Percentiles rank a stretch among this genome's conserved stretches.
Evolutionary conservation across 2,797 vertebrate species (phyloP).

Genomic region (Morelia viridis): DNA sequence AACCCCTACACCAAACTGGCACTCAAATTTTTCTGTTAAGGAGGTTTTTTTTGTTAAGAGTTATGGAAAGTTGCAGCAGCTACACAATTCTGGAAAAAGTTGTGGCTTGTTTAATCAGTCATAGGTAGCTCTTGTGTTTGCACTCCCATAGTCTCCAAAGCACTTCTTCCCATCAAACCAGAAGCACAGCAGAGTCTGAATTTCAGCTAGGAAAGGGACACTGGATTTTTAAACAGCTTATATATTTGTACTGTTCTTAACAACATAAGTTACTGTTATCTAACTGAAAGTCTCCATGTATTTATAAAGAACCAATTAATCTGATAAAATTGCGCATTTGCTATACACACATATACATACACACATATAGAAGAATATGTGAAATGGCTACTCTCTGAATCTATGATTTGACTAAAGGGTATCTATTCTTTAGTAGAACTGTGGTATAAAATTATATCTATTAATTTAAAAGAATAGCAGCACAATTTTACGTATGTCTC

Average conservation of each 20-base stretch:
- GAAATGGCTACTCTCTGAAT: background rate
- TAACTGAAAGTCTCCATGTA: background rate
- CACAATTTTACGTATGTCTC: background rate
- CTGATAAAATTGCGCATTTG: background rate
- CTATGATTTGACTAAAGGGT: background rate
- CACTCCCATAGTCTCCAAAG: background rate
- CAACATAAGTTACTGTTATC: background rate
- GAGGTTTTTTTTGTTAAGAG: background rate
- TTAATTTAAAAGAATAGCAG: conserved; percentile 30
- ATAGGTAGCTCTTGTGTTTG: background rate
- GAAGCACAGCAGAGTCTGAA: background rate
- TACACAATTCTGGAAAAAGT: no score
- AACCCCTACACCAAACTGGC: background rate
- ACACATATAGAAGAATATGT: background rate
- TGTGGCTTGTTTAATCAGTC: background rate
- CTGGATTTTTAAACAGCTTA: background rate
- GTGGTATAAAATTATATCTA: background rate
- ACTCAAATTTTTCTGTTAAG: background rate
- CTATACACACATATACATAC: background rate
- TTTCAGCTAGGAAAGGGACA: background rate
- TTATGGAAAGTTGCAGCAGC: background rate
- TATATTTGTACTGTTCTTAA: background rate
- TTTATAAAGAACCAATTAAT: background rate
- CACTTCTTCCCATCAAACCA: background rate
- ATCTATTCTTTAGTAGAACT: background rate